A percentile compares a stretch with the other conserved stretches of the same genome.
Conservation (phyloP, 2,888 invertebrate genomes). For the Drosophila stalkeri region DNA sequence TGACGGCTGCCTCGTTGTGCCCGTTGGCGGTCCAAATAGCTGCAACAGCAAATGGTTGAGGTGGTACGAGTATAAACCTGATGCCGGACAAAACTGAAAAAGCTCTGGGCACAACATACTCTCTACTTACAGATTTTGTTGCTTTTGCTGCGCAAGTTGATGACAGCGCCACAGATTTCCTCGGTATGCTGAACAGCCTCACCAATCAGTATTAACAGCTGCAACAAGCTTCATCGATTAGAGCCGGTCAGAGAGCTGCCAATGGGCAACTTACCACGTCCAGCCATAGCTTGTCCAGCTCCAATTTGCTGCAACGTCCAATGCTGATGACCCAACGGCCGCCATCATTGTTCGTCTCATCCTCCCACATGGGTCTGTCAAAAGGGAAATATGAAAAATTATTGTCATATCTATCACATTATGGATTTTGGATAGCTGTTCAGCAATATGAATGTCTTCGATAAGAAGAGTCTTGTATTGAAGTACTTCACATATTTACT, state of each 20-base stretch:
- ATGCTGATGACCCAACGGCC: conserved; percentile 93
- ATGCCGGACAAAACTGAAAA: conserved; percentile 2
- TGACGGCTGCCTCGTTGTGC: conserved; percentile 89
- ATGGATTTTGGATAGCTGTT: neutral
- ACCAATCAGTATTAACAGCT: conserved; percentile 94
- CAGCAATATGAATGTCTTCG: neutral
- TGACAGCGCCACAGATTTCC: conserved; percentile 97
- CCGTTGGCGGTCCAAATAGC: conserved; percentile 95
- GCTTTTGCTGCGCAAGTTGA: conserved; percentile 95
- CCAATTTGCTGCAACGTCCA: conserved; percentile 89
- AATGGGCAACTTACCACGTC: conserved; percentile 87
- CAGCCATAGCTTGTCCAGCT: conserved; percentile 92
- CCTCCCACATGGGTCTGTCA: conserved; percentile 94
- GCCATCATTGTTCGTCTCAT: conserved; percentile 91
- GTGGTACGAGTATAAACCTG: neutral
- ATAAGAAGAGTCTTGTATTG: neutral
- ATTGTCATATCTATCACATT: neutral
- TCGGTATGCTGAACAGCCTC: conserved; percentile 97
- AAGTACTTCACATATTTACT: neutral
- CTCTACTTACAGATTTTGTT: conserved; percentile 90
- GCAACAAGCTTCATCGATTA: conserved; percentile 9
- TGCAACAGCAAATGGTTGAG: conserved; percentile 64
- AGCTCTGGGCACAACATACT: conserved; percentile 3
- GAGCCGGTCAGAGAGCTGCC: neutral
- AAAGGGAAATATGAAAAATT: neutral